phyloP scores from a whole-genome alignment of 2,113 vertebrate species.

The Siniperca knerii region DNA sequence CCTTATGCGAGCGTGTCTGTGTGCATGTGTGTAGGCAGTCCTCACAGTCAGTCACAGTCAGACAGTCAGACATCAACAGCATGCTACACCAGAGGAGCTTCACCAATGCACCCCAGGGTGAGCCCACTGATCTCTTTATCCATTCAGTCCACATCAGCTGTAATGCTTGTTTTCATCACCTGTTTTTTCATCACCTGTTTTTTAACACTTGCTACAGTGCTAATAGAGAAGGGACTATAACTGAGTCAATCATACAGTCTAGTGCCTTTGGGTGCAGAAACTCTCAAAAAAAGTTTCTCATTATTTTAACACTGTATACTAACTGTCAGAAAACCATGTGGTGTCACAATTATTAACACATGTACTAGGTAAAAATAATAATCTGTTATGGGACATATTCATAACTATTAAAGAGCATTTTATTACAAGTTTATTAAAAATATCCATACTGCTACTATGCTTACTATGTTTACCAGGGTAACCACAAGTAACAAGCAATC shows the following conservation, averaged over 20 bases:
- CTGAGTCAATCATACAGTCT: not conserved
- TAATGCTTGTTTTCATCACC: not conserved
- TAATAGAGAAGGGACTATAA: not conserved
- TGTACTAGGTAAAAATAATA: not conserved
- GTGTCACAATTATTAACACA: not conserved
- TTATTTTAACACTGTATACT: not conserved
- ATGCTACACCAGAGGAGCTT: constrained; percentile 40
- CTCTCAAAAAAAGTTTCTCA: not conserved
- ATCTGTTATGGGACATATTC: not conserved
- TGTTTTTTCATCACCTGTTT: not conserved
- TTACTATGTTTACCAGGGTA: not conserved
- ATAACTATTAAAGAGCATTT: not conserved
- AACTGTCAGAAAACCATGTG: not conserved
- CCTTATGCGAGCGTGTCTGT: not conserved
- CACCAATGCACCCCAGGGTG: constrained; percentile 29
- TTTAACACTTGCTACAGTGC: not conserved
- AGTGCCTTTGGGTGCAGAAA: not conserved
- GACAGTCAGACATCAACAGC: not conserved
- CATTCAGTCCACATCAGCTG: not conserved
- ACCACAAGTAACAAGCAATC: not conserved
- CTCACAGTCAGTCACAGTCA: not conserved
- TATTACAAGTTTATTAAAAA: not conserved
- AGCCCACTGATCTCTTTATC: constrained; percentile 20
- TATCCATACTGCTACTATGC: not conserved
- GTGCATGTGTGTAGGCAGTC: not conserved